phyloP scores from a whole-genome alignment of 2,888 invertebrate genomes.

The Mimachlamys varia region DNA sequence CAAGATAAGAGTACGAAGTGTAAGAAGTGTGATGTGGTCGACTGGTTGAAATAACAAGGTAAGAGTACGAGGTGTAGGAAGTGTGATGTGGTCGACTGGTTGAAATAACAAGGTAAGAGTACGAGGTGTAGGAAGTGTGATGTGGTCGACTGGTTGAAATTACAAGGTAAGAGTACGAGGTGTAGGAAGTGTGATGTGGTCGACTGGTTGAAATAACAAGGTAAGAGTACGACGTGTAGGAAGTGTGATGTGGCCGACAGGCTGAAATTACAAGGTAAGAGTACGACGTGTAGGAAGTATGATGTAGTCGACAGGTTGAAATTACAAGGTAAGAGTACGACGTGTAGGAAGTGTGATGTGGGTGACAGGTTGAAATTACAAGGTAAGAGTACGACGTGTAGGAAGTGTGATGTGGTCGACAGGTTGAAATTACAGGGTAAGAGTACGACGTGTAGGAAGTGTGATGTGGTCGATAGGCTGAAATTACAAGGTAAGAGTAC shows the following conservation, averaged over 20 bases:
- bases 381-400: neutral
- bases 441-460: neutral
- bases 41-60: too few relatives aligned
- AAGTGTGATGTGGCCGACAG: neutral
- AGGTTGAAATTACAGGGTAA: neutral
- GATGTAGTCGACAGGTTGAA: too few relatives aligned
- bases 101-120: too few relatives aligned
- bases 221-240: neutral
- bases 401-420: neutral
- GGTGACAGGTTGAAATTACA: neutral
- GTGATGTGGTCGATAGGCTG: neutral
- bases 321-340: neutral
- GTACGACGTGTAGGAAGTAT: neutral
- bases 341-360: neutral
- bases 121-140: neutral
- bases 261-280: neutral
- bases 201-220: neutral
- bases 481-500: neutral
- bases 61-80: neutral
- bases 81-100: neutral
- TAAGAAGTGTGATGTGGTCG: neutral
- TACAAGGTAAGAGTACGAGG: neutral
- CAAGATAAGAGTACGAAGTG: neutral
- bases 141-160: too few relatives aligned
- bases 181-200: neutral